Evolutionary conservation across 2,113 vertebrate genomes (phyloP), one percentile per base, ranked within the genome.

Genomic region (Alouatta palliata): DNA sequence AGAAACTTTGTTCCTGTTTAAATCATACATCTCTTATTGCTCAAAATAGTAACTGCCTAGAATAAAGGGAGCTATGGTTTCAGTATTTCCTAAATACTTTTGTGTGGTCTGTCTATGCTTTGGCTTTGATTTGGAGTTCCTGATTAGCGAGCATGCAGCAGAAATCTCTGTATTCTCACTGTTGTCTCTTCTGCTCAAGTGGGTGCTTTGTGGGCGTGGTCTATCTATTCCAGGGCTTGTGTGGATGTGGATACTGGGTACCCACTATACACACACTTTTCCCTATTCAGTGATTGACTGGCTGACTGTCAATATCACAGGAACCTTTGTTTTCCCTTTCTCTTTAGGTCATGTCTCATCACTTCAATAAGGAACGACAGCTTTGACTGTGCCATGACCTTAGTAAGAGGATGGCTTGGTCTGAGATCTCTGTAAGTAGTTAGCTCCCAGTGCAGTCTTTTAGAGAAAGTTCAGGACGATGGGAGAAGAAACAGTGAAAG

Each of bases 191-290:
- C 9, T 6, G 30, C 6, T n/a, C n/a, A 20, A 30, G 1, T 30
- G 71, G 58, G 32, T 19, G 17, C 17, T 45, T n/a, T 12, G 10
- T 37, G 32, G n/a, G n/a, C 3, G 7, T 25, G 12, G 20, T 71
- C 5, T 82, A 21, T 54, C 17, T 32, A 19, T 37, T 32, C 84
- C 4, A 6, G 20, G 19, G 35, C 3, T 19, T 14, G 1, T 47
- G 25, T 37, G 27, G 12, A 47, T 40, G 21, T 14, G 19, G 5
- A 52, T 5, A 45, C 32, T 30, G 32, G 23, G 30, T 32, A 45
- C 8, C 17, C 9, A 4, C 32, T 35, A 5, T 5, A 11, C 2
- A 4, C 35, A 6, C 0, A 1, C 10, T 30, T n/a, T 61, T 64
- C 17, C 2, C 3, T 52, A 8, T 12, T 8, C 1, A 19, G 3